A percentile compares a stretch with the other conserved stretches of the same genome.
phyloP scores from a whole-genome alignment of 2,888 invertebrate species.

The Sisyra nigra region DNA sequence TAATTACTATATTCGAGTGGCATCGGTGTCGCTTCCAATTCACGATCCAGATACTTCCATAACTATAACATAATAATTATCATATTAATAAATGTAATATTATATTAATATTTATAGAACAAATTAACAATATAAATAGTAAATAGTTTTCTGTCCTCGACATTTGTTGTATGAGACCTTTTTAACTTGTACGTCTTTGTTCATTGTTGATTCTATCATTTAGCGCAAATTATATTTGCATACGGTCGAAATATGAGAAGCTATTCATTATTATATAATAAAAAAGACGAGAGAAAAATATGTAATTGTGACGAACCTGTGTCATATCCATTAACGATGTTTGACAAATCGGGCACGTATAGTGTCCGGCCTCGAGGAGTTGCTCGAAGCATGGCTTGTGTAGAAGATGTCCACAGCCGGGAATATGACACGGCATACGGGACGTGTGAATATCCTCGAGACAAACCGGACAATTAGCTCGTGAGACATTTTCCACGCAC shows the following conservation, averaged over 20 bases:
- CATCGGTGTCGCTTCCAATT: slow-evolving; percentile 69
- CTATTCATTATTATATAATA: background rate
- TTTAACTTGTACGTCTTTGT: too few relatives aligned
- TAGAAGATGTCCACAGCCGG: slow-evolving; percentile 74
- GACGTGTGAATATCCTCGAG: slow-evolving; percentile 85
- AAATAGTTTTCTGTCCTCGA: too few relatives aligned
- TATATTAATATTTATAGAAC: slow-evolving; percentile 1
- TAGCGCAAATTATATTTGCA: slow-evolving; percentile 5
- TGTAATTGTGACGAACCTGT: slow-evolving; percentile 23
- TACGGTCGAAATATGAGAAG: background rate
- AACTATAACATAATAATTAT: slow-evolving; percentile 29
- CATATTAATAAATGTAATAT: slow-evolving; percentile 5
- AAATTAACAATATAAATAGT: background rate
- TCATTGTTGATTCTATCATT: too few relatives aligned
- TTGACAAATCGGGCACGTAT: slow-evolving; percentile 79
- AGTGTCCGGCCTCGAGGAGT: slow-evolving; percentile 58
- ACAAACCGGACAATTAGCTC: slow-evolving; percentile 79
- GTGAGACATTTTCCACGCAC: slow-evolving; percentile 82
- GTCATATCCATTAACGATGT: slow-evolving; percentile 79
- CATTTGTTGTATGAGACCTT: too few relatives aligned
- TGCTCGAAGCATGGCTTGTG: slow-evolving; percentile 77
- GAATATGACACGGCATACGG: slow-evolving; percentile 75
- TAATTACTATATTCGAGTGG: slow-evolving; percentile 68
- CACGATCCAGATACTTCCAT: slow-evolving; percentile 69
- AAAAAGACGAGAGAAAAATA: too few relatives aligned